Percentiles rank a stretch among this genome's conserved stretches.
Conservation (phyloP, 2,113 vertebrate genomes). For the Aleadryas rufinucha region DNA sequence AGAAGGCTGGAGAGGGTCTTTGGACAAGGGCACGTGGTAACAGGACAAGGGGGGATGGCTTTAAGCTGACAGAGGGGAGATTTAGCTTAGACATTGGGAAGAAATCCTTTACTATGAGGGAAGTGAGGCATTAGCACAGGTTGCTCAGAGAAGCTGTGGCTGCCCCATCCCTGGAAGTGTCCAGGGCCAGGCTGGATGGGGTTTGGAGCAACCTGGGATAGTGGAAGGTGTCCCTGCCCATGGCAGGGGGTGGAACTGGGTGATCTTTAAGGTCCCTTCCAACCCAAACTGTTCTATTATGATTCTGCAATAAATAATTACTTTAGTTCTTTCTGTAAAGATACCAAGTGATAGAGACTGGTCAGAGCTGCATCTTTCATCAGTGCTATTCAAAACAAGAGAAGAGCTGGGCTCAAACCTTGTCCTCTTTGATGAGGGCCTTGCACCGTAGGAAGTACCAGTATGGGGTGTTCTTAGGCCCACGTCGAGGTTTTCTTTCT, state of each 20-base stretch:
- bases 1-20: background rate
- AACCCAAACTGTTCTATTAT: background rate
- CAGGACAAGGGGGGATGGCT: background rate
- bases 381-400: fast-evolving
- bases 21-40: background rate
- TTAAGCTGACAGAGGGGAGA: background rate
- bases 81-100: background rate
- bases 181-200: fast-evolving
- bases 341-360: fast-evolving
- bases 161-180: background rate
- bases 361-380: background rate
- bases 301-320: background rate
- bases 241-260: background rate
- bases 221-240: background rate
- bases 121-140: background rate
- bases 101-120: background rate
- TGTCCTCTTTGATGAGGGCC: slow-evolving; percentile 81
- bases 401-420: slow-evolving; percentile 67
- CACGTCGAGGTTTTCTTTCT: background rate
- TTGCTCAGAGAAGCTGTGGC: background rate
- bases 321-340: background rate
- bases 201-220: background rate
- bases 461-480: slow-evolving; percentile 79
- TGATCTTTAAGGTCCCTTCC: background rate
- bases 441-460: slow-evolving; percentile 94